phyloP scores from a whole-genome alignment of 2,113 vertebrate species.

The Sakesphorus luctuosus region DNA sequence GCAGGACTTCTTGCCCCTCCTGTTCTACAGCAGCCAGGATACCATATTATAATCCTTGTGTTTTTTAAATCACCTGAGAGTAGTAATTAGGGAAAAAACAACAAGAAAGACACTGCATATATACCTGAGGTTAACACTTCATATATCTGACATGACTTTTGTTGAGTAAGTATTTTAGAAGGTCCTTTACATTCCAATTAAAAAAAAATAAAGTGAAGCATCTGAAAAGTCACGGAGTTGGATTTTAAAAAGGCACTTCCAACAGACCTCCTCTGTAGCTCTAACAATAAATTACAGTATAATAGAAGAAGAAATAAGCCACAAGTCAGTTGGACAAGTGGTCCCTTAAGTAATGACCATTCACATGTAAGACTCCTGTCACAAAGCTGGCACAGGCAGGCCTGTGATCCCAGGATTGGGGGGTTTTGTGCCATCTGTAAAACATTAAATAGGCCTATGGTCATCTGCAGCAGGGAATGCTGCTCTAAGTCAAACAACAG shows the following conservation, averaged over 20 bases:
- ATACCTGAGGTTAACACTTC: background rate
- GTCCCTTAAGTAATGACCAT: background rate
- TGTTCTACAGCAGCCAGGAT: background rate
- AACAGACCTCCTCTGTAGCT: background rate
- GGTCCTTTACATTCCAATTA: background rate
- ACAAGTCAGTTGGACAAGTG: background rate
- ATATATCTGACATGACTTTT: background rate
- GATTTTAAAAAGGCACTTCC: background rate
- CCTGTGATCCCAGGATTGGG: background rate
- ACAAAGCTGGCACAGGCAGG: background rate
- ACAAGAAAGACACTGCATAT: background rate
- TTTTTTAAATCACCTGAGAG: background rate
- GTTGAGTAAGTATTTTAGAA: background rate
- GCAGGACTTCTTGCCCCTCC: background rate
- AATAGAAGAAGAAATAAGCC: background rate
- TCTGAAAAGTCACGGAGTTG: background rate
- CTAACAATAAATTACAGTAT: background rate
- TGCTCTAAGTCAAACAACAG: background rate
- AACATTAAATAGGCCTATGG: background rate
- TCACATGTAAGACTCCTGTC: background rate
- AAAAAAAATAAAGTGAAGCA: background rate
- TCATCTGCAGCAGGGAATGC: background rate
- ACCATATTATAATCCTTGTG: background rate
- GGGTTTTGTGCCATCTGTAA: background rate
- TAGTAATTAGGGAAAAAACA: background rate